Base-by-base conservation (phyloP, 2,113 vertebrate species). In the Dolichotis patagonum region DNA sequence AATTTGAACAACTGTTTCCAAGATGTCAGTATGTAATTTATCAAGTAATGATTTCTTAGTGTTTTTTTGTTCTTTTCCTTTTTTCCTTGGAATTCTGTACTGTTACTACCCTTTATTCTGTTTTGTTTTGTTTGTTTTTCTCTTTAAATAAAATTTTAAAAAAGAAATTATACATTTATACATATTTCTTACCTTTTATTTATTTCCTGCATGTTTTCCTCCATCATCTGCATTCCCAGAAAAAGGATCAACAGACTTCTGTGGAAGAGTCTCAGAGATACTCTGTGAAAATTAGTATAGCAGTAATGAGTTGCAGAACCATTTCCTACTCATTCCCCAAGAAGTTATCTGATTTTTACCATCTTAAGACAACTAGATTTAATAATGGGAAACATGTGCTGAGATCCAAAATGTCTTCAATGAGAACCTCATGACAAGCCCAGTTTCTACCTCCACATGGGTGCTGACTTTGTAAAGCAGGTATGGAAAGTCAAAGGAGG, bases 121-220 rank as follows among this genome's bases (percentile, higher is more conserved):
- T n/a, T n/a, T n/a, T n/a, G n/a, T n/a, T n/a, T n/a, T n/a, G n/a
- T n/a, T n/a, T n/a, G n/a, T n/a, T n/a, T n/a, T n/a, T n/a, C n/a
- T n/a, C n/a, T n/a, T n/a, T n/a, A n/a, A n/a, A n/a, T n/a, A n/a
- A n/a, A n/a, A n/a, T n/a, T n/a, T n/a, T n/a, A n/a, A n/a, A n/a
- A n/a, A n/a, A n/a, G n/a, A n/a, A 46, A 46, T 46, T 46, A 46
- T 46, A 46, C 46, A 46, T 46, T 46, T 52, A 52, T 52, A 77
- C 28, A 52, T 0, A 87, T 16, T 28, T 94, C 96, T 98, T 99
- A 99, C 99, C 98, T 97, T 99, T 98, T 96, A 97, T 60, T 98
- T 97, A 92, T 97, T 97, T 90, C 96, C 94, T 80, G 84, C 81
- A 94, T 69, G 54, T 89, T 96, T 97, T 65, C 87, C 90, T 60